Evolutionary conservation across 92 coral and sea anemone species (phyloP).

Genomic region (Phenganax subtilis): DNA sequence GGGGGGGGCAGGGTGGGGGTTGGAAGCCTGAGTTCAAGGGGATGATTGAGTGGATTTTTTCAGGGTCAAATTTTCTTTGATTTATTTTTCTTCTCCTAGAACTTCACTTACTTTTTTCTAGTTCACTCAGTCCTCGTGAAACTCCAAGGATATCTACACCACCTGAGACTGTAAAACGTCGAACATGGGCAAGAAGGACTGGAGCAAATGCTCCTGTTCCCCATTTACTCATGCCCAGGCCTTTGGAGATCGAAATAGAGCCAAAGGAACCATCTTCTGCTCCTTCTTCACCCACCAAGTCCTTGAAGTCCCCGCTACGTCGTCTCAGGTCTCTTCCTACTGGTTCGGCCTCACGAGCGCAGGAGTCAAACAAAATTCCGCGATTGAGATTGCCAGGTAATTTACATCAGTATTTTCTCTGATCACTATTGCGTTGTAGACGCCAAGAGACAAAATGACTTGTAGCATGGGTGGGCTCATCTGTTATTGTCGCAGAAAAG

Average conservation of each 20-base stretch:
- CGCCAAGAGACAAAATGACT: no score
- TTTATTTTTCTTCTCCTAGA: not conserved
- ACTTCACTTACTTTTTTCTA: not conserved
- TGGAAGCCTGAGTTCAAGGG: not conserved
- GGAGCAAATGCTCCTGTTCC: slow-evolving; percentile 41
- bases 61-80: not conserved
- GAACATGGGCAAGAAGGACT: slow-evolving; percentile 20
- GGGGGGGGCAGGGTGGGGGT: not conserved
- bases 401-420: not conserved
- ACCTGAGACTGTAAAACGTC: not conserved
- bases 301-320: slow-evolving; percentile 33
- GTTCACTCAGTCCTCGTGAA: slow-evolving; percentile 8
- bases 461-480: no score
- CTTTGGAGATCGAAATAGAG: slow-evolving; percentile 15
- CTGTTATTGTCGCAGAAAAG: no score
- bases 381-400: slow-evolving; percentile 37
- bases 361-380: slow-evolving; percentile 23
- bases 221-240: slow-evolving; percentile 34
- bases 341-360: not conserved
- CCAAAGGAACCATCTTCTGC: slow-evolving; percentile 23
- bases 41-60: not conserved
- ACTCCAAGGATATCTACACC: slow-evolving; percentile 31
- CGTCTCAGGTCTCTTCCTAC: slow-evolving; percentile 34
- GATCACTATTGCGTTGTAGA: not conserved
- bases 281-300: slow-evolving; percentile 34